Conservation (phyloP, 2,888 invertebrate genomes). For the Ectobius pallidus region DNA sequence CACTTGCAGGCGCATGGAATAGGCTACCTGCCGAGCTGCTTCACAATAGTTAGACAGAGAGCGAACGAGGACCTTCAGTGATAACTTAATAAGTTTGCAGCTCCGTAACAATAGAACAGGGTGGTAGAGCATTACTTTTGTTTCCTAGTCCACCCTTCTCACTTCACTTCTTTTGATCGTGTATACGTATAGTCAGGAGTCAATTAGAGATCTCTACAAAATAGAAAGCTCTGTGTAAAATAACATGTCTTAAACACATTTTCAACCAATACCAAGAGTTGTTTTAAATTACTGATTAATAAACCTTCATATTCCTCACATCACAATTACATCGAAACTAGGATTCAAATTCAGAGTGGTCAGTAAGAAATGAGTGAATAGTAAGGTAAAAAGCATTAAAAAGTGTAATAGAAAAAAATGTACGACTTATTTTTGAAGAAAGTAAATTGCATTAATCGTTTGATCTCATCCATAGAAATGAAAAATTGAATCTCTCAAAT, state of each 20-base stretch:
- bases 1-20: constrained; percentile 31
- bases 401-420: too few species aligned
- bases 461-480: too few species aligned
- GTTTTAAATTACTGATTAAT: too few species aligned
- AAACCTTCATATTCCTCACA: too few species aligned
- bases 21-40: constrained; percentile 40
- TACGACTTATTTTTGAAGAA: too few species aligned
- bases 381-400: too few species aligned
- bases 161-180: background rate
- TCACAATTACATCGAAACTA: too few species aligned
- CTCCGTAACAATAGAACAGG: constrained; percentile 37
- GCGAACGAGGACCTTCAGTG: constrained; percentile 29
- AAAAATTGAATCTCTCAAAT: too few species aligned
- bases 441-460: too few species aligned
- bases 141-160: constrained; percentile 24
- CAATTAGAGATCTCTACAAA: constrained; percentile 24
- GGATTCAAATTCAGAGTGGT: too few species aligned
- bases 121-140: constrained; percentile 33
- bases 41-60: constrained; percentile 24
- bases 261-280: too few species aligned
- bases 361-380: too few species aligned
- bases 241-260: background rate
- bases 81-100: constrained; percentile 41
- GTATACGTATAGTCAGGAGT: background rate
- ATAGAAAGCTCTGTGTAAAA: background rate